Conservation (phyloP, 2,888 invertebrate genomes). For the Eudemis profundana region DNA sequence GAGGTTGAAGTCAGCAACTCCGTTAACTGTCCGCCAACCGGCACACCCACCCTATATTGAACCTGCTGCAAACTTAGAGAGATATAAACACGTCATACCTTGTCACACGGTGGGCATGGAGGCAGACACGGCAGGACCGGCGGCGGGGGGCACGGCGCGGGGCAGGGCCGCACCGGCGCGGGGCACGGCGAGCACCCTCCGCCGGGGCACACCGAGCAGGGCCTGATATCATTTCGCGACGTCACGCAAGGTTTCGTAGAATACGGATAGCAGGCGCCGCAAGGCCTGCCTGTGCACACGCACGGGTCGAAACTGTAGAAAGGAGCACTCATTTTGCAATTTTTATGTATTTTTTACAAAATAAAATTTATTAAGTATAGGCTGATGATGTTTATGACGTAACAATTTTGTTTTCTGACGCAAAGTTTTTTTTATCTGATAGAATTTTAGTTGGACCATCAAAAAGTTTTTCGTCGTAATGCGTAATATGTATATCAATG, state of each 20-base stretch:
- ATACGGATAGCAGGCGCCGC: slow-evolving; percentile 77
- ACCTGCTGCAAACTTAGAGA: too few species aligned
- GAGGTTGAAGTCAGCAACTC: too few species aligned
- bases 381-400: not conserved
- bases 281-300: slow-evolving; percentile 70
- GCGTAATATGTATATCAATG: too few species aligned
- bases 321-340: slow-evolving; percentile 74
- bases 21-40: too few species aligned
- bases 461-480: too few species aligned
- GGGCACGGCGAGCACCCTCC: slow-evolving; percentile 80
- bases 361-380: slow-evolving; percentile 20
- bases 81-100: slow-evolving; percentile 56
- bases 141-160: slow-evolving; percentile 64
- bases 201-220: slow-evolving; percentile 76
- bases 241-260: slow-evolving; percentile 72
- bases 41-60: too few species aligned
- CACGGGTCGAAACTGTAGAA: slow-evolving; percentile 80
- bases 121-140: slow-evolving; percentile 71
- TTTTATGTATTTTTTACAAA: slow-evolving; percentile 52
- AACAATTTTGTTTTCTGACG: slow-evolving; percentile 8
- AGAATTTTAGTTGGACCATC: too few species aligned
- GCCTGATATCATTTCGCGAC: slow-evolving; percentile 67
- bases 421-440: slow-evolving; percentile 2
- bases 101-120: slow-evolving; percentile 76
- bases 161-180: slow-evolving; percentile 76